These are phyloP conservation scores for Echinometra lucunter DNA, from an alignment of 53 echinoderm and acorn worm species.

Conservation along the genomic window DNA sequence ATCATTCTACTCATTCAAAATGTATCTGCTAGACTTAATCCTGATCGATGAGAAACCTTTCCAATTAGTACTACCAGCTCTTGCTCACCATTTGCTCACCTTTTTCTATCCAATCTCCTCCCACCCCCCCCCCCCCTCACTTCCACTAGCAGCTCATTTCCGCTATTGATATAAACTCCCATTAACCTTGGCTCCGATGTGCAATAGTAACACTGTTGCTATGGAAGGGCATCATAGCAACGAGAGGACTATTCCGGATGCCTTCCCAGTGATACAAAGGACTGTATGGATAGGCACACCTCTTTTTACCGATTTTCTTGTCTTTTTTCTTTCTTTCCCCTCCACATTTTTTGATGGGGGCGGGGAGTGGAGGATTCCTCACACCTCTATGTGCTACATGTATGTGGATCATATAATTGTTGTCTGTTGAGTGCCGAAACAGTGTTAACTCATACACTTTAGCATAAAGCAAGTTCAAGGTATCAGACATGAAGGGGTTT, in stretches of 20 bases:
- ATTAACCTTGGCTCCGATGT: constrained; percentile 38
- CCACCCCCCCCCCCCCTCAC: neutral
- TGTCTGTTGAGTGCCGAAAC: too few species aligned
- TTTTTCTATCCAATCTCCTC: neutral
- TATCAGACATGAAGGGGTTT: too few species aligned
- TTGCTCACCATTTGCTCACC: neutral
- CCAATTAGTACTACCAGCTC: neutral
- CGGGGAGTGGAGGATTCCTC: too few species aligned
- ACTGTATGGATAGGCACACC: constrained; percentile 1
- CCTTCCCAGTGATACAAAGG: neutral
- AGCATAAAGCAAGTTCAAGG: too few species aligned
- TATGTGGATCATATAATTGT: too few species aligned
- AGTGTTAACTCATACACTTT: too few species aligned
- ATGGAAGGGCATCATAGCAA: constrained; percentile 43
- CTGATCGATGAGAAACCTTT: constrained; percentile 11
- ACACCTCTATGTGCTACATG: too few species aligned
- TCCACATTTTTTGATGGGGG: too few species aligned
- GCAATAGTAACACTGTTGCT: constrained; percentile 45
- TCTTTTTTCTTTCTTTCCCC: neutral
- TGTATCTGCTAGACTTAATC: neutral
- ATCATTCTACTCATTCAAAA: neutral
- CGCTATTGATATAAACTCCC: constrained; percentile 58
- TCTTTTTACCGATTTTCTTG: neutral
- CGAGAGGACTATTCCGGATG: neutral
- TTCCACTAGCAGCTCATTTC: constrained; percentile 16